phyloP scores from a whole-genome alignment of 2,797 vertebrate genomes.

The Helarctos malayanus region DNA sequence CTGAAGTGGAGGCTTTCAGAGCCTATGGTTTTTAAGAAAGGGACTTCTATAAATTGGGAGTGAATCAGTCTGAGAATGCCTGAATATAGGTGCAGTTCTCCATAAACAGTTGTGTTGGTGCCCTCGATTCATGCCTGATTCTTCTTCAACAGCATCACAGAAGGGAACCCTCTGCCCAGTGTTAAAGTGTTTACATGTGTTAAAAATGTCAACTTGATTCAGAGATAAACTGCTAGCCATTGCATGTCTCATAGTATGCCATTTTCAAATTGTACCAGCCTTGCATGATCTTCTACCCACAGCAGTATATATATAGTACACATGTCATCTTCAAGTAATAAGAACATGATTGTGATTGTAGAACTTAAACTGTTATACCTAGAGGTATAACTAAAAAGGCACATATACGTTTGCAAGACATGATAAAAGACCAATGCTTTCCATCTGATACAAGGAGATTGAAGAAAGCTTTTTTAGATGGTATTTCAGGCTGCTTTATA shows the following conservation, averaged over 20 bases:
- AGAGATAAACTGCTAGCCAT: neutral
- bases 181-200: neutral
- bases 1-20: neutral
- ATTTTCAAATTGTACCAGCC: neutral
- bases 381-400: neutral
- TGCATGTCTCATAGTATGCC: neutral
- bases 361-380: neutral
- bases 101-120: neutral
- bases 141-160: neutral
- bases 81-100: neutral
- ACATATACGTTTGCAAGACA: neutral
- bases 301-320: neutral
- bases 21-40: neutral
- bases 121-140: neutral
- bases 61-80: neutral
- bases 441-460: neutral
- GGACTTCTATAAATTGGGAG: neutral
- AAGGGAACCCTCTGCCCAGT: neutral
- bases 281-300: neutral
- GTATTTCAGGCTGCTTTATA: constrained; percentile 37
- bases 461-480: constrained; percentile 23
- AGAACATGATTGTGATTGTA: neutral
- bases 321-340: neutral
- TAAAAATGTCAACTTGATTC: neutral
- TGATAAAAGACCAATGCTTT: neutral